phyloP scores from a whole-genome alignment of 2,797 vertebrate species.

The Oryzias dopingdopingensis region DNA sequence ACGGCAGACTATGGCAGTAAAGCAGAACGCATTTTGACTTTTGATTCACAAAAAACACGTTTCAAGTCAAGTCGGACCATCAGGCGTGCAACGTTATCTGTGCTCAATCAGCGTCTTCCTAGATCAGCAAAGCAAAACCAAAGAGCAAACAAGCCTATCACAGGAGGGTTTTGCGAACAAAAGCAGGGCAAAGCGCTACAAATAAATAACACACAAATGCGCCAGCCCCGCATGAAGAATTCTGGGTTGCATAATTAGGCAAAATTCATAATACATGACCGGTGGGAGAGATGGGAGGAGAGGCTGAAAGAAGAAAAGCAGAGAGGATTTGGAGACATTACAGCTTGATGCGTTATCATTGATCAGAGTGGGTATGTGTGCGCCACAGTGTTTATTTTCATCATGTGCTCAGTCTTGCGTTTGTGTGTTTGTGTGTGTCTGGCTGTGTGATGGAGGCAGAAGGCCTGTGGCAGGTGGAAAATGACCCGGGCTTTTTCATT shows the following conservation, averaged over 20 bases:
- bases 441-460: conserved; percentile 58
- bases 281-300: conserved; percentile 21
- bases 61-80: conserved; percentile 51
- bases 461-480: conserved; percentile 73
- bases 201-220: conserved; percentile 72
- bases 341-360: conserved; percentile 51
- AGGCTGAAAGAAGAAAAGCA: conserved; percentile 8
- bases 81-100: conserved; percentile 47
- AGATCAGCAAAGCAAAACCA: conserved; percentile 65
- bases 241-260: conserved; percentile 73
- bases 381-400: conserved; percentile 34
- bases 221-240: conserved; percentile 65
- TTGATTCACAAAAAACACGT: no score
- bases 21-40: conserved; percentile 19
- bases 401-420: conserved; percentile 31
- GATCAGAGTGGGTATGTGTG: conserved; percentile 46
- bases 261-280: conserved; percentile 79
- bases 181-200: conserved; percentile 67
- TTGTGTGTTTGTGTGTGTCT: conserved; percentile 19
- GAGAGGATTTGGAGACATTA: conserved; percentile 19
- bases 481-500: conserved; percentile 76
- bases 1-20: conserved; percentile 15
- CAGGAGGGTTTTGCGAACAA: conserved; percentile 78
- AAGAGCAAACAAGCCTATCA: conserved; percentile 73
- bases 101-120: conserved; percentile 72